Evolutionary conservation across 2,113 vertebrate species (phyloP).

Genomic region (Gymnogyps californianus): DNA sequence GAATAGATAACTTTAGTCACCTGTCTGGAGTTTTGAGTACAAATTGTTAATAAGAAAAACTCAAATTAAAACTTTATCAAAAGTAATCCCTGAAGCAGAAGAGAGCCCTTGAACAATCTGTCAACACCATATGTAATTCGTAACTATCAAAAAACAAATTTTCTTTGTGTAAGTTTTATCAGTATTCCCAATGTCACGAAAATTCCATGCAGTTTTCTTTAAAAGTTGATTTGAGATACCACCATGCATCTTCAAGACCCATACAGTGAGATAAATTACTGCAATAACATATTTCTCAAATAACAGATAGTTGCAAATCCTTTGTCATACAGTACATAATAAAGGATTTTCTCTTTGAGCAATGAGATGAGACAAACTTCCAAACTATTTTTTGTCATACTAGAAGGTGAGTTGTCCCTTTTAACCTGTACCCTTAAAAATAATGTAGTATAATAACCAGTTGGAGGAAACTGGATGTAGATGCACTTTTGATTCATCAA

Average conservation of each 20-base stretch:
- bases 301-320: conserved; percentile 62
- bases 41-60: conserved; percentile 17
- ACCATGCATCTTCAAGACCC: conserved; percentile 63
- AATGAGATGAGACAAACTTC: conserved; percentile 43
- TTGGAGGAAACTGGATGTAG: not conserved
- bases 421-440: not conserved
- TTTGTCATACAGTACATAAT: conserved; percentile 54
- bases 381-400: conserved; percentile 16
- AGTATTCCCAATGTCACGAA: conserved; percentile 55
- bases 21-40: conserved; percentile 28
- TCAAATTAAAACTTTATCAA: conserved; percentile 57
- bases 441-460: not conserved
- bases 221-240: conserved; percentile 64
- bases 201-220: conserved; percentile 70
- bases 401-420: not conserved
- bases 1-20: conserved; percentile 34
- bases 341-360: conserved; percentile 59
- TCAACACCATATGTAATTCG: conserved; percentile 45
- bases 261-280: conserved; percentile 69
- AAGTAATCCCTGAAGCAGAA: conserved; percentile 48
- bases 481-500: not conserved
- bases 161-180: conserved; percentile 60
- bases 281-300: conserved; percentile 63
- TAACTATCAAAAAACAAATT: conserved; percentile 60
- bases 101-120: conserved; percentile 29